phyloP scores from a whole-genome alignment of 2,113 vertebrate species.

The Festucalex cinctus region DNA sequence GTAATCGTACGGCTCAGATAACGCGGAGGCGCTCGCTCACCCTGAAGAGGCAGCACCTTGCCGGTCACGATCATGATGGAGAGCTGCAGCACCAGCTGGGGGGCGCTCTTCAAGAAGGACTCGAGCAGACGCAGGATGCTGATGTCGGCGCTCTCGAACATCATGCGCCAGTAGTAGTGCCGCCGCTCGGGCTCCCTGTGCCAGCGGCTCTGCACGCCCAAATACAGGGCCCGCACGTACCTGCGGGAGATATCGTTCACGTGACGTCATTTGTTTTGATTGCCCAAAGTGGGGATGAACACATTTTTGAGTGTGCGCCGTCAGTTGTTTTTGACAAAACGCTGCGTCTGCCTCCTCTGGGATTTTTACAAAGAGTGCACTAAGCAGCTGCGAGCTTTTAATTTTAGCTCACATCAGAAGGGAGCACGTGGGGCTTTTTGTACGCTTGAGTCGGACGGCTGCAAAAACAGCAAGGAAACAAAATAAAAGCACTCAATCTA shows the following conservation, averaged over 20 bases:
- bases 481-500: conserved; percentile 20
- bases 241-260: conserved; percentile 54
- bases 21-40: conserved; percentile 75
- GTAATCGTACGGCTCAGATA: neutral
- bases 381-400: conserved; percentile 43
- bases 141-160: conserved; percentile 95
- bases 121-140: conserved; percentile 95
- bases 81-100: conserved; percentile 98
- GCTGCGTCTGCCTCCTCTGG: conserved; percentile 22
- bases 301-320: conserved; percentile 5
- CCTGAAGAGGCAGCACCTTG: conserved; percentile 80
- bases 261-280: neutral
- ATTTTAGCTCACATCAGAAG: conserved; percentile 30
- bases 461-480: conserved; percentile 15
- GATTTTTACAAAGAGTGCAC: conserved; percentile 42
- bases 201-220: conserved; percentile 98
- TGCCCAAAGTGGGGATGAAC: neutral
- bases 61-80: conserved; percentile 87
- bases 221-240: conserved; percentile 89
- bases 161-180: conserved; percentile 94
- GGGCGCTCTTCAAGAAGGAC: conserved; percentile 96
- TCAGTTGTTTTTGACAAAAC: conserved; percentile 21
- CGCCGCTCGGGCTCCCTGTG: conserved; percentile 81
- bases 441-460: conserved; percentile 15
- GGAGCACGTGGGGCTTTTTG: conserved; percentile 6